A percentile compares a stretch with the other conserved stretches of the same genome.
Conservation (phyloP, 2,888 invertebrate genomes). For the Caenorhabditis sp. region DNA sequence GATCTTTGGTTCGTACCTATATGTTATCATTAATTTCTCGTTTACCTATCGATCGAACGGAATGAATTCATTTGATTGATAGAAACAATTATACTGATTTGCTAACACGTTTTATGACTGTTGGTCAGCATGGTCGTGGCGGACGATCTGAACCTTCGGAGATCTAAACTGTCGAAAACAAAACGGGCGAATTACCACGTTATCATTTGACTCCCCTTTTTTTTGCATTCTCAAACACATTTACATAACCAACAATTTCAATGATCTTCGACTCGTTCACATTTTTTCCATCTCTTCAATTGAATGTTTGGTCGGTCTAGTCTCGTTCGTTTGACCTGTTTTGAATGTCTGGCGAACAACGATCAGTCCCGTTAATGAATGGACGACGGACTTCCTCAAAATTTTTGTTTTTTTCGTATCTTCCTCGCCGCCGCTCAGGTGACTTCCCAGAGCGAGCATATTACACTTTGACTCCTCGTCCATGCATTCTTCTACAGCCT, state of each 20-base stretch:
- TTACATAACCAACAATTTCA: background rate
- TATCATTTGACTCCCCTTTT: constrained; percentile 8
- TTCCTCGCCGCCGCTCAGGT: constrained; percentile 24
- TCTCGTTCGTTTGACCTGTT: constrained; percentile 29
- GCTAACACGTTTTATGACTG: background rate
- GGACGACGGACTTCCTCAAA: constrained; percentile 24
- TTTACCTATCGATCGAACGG: constrained; percentile 24
- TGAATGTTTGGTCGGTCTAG: no score
- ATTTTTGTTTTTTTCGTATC: constrained; percentile 34
- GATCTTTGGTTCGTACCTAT: constrained; percentile 35
- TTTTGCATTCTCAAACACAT: constrained; percentile 2
- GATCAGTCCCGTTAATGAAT: constrained; percentile 36
- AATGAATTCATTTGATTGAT: constrained; percentile 29
- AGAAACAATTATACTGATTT: background rate
- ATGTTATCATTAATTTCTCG: constrained; percentile 29
- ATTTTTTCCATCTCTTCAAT: no score
- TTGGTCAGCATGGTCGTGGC: background rate
- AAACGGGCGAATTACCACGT: background rate
- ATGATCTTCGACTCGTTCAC: background rate
- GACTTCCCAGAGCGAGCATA: constrained; percentile 21
- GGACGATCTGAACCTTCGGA: constrained; percentile 32
- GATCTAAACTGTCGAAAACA: constrained; percentile 22
- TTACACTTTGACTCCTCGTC: constrained; percentile 20
- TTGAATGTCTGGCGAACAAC: constrained; percentile 26
- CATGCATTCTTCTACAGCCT: background rate